Evolutionary conservation across 2,113 vertebrate species (phyloP).

Genomic region (Mustela nigripes): DNA sequence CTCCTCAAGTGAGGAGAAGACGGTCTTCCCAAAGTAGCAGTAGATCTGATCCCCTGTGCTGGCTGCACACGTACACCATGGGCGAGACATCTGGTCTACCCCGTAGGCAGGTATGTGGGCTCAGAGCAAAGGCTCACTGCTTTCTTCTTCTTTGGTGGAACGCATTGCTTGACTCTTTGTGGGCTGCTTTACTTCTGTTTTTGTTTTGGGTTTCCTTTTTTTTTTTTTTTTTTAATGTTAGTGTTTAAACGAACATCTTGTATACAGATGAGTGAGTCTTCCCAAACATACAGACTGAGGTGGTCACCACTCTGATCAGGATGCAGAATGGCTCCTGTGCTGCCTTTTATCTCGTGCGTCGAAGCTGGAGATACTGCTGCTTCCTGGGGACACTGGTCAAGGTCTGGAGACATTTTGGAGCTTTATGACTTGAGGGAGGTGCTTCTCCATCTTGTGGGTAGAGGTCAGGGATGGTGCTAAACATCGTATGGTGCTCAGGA

Average conservation of each 20-base stretch:
- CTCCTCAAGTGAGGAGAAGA: not conserved
- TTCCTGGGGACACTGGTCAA: not conserved
- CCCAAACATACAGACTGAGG: rapidly evolving
- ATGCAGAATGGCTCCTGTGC: rapidly evolving
- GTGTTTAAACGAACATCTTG: not conserved
- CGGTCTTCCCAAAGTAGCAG: rapidly evolving
- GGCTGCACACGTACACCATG: not conserved
- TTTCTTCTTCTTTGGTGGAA: not conserved
- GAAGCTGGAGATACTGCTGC: not conserved
- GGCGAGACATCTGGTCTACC: not conserved
- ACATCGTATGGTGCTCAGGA: rapidly evolving
- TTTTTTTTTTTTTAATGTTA: not conserved
- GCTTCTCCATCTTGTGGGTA: rapidly evolving
- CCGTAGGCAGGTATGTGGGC: rapidly evolving
- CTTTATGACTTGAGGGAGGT: not conserved
- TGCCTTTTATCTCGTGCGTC: not conserved
- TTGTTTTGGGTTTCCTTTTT: not conserved
- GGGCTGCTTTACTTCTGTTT: not conserved
- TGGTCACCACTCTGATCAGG: rapidly evolving
- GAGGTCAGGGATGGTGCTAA: not conserved
- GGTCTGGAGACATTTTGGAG: not conserved
- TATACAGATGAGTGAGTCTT: not conserved
- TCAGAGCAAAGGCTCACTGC: not conserved
- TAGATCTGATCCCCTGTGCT: rapidly evolving
- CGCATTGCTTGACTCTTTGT: not conserved